Evolutionary conservation across 2,888 invertebrate species (phyloP), one percentile per base, ranked within the genome.

Genomic region (Leptura quadrifasciata): DNA sequence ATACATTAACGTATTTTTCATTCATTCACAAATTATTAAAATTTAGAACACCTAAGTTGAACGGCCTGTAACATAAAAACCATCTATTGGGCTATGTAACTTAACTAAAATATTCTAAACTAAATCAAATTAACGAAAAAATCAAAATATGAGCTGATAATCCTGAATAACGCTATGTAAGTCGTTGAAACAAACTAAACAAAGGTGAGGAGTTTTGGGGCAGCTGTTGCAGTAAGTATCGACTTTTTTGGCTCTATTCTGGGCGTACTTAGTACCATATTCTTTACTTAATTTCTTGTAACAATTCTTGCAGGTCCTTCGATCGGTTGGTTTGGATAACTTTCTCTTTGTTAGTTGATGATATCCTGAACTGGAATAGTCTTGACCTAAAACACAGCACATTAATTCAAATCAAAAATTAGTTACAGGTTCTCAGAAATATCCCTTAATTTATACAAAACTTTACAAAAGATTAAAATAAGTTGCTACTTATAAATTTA

Each of bases 301-400:
- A 60, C 80, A 80, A 27, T 77, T 74, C 57, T 75, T 77, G 21
- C 80, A 80, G 0, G 79, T 78, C 15, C 77, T 76, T 65, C 79
- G 55, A 24, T 79, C 78, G 0, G 76, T 70, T 1, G 74, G 69
- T 55, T 73, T 94, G n/a, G 24, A 24, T 5, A 71, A 18, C 31
- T 47, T 60, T n/a, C 21, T 21, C 18, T 71, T 71, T 21, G 47
- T 71, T 24, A 71, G 21, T 20, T 27, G 47, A 17, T 71, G 71
- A 1, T 52, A 55, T 15, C 17, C 39, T 10, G 20, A 18, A 52
- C 20, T 20, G 5, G 4, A 21, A 15, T 47, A 52, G 15, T 20
- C 4, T 52, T 17, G 1, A 20, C 47, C 64, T 64, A 52, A 64
- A 64, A 64, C 17, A 17, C n/a, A 24, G n/a, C 12, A 60, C 9